phyloP scores from a whole-genome alignment of 2,113 vertebrate species.

The Zosterops lateralis region DNA sequence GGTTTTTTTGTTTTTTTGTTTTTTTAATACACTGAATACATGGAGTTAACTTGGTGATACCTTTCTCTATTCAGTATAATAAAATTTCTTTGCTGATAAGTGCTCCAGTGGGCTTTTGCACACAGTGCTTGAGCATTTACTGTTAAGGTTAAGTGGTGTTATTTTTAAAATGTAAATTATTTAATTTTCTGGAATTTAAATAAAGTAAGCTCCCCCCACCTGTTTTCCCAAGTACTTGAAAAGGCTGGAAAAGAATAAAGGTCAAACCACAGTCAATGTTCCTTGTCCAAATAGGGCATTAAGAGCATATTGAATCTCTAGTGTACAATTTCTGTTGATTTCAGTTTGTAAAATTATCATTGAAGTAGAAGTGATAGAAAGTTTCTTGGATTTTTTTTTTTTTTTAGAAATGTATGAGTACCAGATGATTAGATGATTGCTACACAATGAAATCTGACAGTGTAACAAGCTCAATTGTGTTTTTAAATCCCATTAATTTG shows the following conservation, averaged over 20 bases:
- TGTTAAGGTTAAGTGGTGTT: background rate
- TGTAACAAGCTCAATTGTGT: background rate
- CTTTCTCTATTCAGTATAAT: background rate
- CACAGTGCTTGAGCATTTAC: background rate
- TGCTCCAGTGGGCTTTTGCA: background rate
- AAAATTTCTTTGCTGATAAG: background rate
- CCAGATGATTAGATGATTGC: background rate
- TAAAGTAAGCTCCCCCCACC: background rate
- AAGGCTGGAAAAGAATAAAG: constrained; percentile 2
- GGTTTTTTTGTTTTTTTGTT: background rate
- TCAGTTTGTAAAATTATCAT: background rate
- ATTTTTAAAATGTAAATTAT: background rate
- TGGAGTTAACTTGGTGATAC: background rate
- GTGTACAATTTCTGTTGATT: background rate
- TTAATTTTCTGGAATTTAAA: background rate
- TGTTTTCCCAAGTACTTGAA: background rate
- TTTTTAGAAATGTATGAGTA: background rate
- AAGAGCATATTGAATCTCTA: background rate
- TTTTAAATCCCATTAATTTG: background rate
- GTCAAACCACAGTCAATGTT: background rate
- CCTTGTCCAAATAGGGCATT: background rate
- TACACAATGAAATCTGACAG: background rate
- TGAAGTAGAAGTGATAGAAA: background rate
- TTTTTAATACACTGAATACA: background rate
- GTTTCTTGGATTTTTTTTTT: background rate